Base-by-base conservation (phyloP, 2,797 vertebrate genomes). In the Brachymystax lenok region DNA sequence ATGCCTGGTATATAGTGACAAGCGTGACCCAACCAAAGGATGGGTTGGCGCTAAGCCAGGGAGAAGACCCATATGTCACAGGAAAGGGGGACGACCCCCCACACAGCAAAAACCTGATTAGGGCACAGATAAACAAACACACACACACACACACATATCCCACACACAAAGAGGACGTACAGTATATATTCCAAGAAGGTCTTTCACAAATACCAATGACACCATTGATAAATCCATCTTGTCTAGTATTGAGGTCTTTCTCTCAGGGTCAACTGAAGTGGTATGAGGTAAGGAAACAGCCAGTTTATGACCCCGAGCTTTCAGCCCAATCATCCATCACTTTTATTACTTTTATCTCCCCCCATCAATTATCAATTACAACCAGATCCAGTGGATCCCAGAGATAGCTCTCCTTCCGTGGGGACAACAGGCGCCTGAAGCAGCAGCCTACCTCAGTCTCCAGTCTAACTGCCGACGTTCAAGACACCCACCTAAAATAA, bases 51-150 rank as follows among this genome's bases (percentile, higher is more conserved):
- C 10, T 27, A 24, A 24, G 59, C 59, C 59, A 63, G 59, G 59
- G 56, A 24, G 59, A 24, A 24, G 24, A 63, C 59, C 59, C 59
- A 63, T 63, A 63, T 63, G 59, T 13, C 59, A 63, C 59, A 24
- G 40, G 40, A 12, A 46, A 46, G 40, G 40, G 40, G 40, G 40
- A 46, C 40, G 10, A 75, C 73, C 59, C 59, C 59, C 59, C n/a
- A 24, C 33, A 7, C 68, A 71, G 19, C 30, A 40, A 61, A 13
- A 27, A 54, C 73, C 59, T 63, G 59, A 63, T 63, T 63, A 63
- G 59, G 59, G 24, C 21, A 63, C 59, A 63, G 59, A 63, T 63
- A 63, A 63, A 63, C 59, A 63, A 8, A 63, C 59, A 63, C 59
- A 27, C 17, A 13, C 59, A 63, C 7, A 21, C 21, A n/a, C 59